phyloP scores from a whole-genome alignment of 2,888 invertebrate genomes.

The Dioctria linearis region DNA sequence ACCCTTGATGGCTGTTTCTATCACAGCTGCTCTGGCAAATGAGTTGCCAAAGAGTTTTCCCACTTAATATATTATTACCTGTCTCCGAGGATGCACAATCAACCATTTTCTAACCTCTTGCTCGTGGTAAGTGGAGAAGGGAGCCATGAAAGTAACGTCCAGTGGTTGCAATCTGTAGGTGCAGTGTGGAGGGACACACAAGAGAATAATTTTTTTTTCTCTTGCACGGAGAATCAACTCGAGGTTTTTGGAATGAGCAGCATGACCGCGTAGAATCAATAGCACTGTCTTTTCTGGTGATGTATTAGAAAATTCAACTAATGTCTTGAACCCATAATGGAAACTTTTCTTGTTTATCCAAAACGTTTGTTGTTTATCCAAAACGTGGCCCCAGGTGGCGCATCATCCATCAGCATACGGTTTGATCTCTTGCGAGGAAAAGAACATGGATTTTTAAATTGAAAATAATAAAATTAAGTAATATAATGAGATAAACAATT shows the following conservation, averaged over 20 bases:
- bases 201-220: no score
- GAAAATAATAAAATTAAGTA: no score
- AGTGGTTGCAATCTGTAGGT: constrained; percentile 67
- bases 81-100: constrained; percentile 61
- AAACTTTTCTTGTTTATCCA: neutral
- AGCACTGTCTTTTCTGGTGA: no score
- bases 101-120: constrained; percentile 61
- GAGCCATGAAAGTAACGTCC: constrained; percentile 61
- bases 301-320: constrained; percentile 59
- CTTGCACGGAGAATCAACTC: no score
- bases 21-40: constrained; percentile 61
- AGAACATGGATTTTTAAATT: constrained; percentile 49
- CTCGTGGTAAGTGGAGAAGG: constrained; percentile 60
- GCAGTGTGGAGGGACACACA: no score
- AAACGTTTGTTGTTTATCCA: no score
- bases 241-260: no score
- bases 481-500: no score
- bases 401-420: constrained; percentile 60
- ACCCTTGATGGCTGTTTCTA: constrained; percentile 62
- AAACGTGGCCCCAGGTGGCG: constrained; percentile 64
- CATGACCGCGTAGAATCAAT: no score
- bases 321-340: neutral
- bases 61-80: constrained; percentile 62
- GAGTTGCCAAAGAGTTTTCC: constrained; percentile 61
- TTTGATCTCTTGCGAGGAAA: constrained; percentile 60